Base-by-base conservation (phyloP, 1,140 invertebrate genomes). In the Phocides pigmalion region DNA sequence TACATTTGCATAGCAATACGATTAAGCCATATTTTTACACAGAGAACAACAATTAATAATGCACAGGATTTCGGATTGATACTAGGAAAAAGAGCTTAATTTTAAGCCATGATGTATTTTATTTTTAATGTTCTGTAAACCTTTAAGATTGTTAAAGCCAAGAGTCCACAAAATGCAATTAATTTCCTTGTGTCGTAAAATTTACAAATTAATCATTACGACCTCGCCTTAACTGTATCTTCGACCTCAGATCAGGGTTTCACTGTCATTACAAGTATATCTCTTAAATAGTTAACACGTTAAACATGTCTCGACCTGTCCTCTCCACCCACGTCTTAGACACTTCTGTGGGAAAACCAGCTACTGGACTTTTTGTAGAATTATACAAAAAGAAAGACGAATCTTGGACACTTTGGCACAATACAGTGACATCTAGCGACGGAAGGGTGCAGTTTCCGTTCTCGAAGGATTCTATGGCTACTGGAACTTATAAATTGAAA, bases 401-500 rank as follows among this genome's bases (percentile, higher is more conserved):
- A 0, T 82, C 92, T 49, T 95, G 85, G 94, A 94, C 94, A 79
- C 3, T 93, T 89, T 87, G 90, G 95, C 71, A 95, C 90, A 89
- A 93, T 92, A 90, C 93, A 74, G 90, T 93, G 58, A 97, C 96
- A 15, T 93, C 94, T 82, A 76, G 82, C 22, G 94, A 95, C 80
- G 96, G 96, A 0, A 91, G 94, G 22, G 94, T 95, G 70, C 89
- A 88, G 15, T 93, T 95, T 66, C 93, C 97, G 14, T 92, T 96
- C 3, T 89, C 93, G 0, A 93, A 93, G 64, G 84, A 92, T 0
- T 92, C 93, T 3, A 94, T 96, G 76, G 92, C 92, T 0, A 81
- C 86, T 22, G 96, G 95, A 28, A 93, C 93, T 25, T 97, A 97
- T 80, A 96, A 96, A 77, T 80, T 97, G 11, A 93, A 94, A 71